Percentiles rank a stretch among this genome's conserved stretches.
Evolutionary conservation across 2,797 vertebrate species (phyloP).

Genomic region (Graptemys geographica): DNA sequence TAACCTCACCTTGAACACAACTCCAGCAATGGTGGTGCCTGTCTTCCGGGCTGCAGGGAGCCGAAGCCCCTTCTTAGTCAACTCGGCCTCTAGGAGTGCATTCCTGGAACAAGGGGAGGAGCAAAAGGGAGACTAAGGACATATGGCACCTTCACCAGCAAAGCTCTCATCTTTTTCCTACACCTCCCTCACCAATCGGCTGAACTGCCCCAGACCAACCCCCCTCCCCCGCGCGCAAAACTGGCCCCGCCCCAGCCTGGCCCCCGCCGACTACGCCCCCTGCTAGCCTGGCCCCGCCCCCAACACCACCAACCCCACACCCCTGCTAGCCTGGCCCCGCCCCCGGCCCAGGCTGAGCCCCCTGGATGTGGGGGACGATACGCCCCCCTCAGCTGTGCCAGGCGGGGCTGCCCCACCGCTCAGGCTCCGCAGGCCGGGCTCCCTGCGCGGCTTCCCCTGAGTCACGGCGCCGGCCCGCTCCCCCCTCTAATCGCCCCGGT

Average conservation of each 20-base stretch:
- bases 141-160: background rate
- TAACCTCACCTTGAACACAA: conserved; percentile 91
- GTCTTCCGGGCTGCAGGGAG: conserved; percentile 93
- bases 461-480: conserved; percentile 30
- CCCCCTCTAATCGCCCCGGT: background rate
- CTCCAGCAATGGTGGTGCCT: conserved; percentile 95
- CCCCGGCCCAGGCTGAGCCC: fast-evolving
- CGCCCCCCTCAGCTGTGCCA: fast-evolving
- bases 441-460: conserved; percentile 46
- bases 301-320: too few species aligned
- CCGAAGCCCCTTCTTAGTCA: conserved; percentile 82
- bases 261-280: background rate
- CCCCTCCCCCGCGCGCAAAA: too few species aligned
- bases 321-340: too few species aligned
- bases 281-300: background rate
- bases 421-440: too few species aligned
- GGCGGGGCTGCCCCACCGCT: too few species aligned
- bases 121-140: background rate
- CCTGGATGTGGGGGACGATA: fast-evolving
- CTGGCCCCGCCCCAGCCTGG: background rate
- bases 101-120: conserved; percentile 81
- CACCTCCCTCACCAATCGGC: background rate
- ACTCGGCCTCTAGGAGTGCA: conserved; percentile 86
- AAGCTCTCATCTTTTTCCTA: background rate
- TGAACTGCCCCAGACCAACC: background rate